Base-by-base conservation (phyloP, 1,140 invertebrate species). In the Nasonia vitripennis region DNA sequence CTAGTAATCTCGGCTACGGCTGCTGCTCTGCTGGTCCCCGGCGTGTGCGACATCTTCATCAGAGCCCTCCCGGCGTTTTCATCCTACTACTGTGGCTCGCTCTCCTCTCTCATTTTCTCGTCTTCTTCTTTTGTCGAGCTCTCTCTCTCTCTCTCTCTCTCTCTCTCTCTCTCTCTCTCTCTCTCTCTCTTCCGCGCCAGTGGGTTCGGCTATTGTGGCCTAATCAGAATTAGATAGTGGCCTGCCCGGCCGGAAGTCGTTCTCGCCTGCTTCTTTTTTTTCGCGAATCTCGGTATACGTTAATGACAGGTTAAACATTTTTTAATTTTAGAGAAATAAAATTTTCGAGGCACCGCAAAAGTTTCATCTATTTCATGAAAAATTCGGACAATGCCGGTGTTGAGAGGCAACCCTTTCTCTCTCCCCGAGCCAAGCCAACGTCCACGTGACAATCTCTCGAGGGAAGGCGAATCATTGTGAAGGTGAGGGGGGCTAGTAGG, bases 21-120 rank as follows among this genome's bases (percentile, higher is more conserved):
- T 27, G 78, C 14, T 9, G 41, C 55, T 79, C 37, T 17, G 23
- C 27, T 34, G 78, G 83, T 93, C 93, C 93, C 92, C 88, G 91
- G 91, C 91, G 92, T 91, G 91, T 92, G 92, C 92, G 92, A 93
- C 92, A 93, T 93, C 92, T 93, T 93, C 93, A 93, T 93, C 92
- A 93, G 90, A 84, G 86, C 68, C 41, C 73, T 51, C 27, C 20
- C 45, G 83, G 68, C 83, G 67, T 77, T 41, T 34, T 83, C 81
- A 70, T 78, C n/a, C 55, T 12, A 20, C 7, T 17, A 34, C 20
- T 45, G 9, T 10, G 34, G 14, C 48, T 27, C 48, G 7, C 67
- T 41, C 83, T 83, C 87, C 67, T 41, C 83, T 83, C 87, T 84
- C 88, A 87, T 81, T 87, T 87, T 86, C 84, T 89, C 71, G 27